A percentile compares a stretch with the other conserved stretches of the same genome.
Evolutionary conservation across 2,797 vertebrate species (phyloP).

Genomic region (Selene dorsalis): DNA sequence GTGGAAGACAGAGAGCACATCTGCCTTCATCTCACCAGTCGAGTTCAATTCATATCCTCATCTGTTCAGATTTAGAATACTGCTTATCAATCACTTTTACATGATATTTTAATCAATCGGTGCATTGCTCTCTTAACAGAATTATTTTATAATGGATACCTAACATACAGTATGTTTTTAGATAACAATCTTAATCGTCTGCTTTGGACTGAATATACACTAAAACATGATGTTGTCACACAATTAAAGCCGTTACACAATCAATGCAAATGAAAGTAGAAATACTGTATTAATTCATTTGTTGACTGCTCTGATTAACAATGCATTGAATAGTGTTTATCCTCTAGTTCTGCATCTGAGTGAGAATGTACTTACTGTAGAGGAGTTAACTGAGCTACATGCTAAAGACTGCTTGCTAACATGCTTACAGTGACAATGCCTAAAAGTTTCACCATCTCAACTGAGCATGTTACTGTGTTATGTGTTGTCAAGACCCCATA

Average conservation of each 20-base stretch:
- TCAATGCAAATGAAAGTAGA: background rate
- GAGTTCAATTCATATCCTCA: constrained; percentile 22
- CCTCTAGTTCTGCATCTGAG: no score
- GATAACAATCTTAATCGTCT: background rate
- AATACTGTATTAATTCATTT: background rate
- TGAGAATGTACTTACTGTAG: no score
- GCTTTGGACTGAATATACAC: no score
- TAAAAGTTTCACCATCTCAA: background rate
- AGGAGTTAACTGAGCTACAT: no score
- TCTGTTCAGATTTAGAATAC: background rate
- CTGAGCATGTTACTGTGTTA: background rate
- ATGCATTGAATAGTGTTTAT: background rate
- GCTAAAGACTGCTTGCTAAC: no score
- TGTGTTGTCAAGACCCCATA: no score
- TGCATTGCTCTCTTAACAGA: background rate
- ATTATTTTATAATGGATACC: background rate
- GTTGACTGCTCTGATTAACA: background rate
- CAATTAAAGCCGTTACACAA: background rate
- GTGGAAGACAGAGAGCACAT: constrained; percentile 62
- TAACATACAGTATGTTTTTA: background rate
- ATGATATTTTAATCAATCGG: background rate
- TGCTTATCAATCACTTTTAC: constrained; percentile 4
- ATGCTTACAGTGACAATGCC: no score
- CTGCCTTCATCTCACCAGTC: constrained; percentile 57
- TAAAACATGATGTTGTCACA: background rate